These are phyloP conservation scores for Minunthozetes semirufus DNA, from an alignment of 2,888 invertebrate species.

Conservation along the genomic window DNA sequence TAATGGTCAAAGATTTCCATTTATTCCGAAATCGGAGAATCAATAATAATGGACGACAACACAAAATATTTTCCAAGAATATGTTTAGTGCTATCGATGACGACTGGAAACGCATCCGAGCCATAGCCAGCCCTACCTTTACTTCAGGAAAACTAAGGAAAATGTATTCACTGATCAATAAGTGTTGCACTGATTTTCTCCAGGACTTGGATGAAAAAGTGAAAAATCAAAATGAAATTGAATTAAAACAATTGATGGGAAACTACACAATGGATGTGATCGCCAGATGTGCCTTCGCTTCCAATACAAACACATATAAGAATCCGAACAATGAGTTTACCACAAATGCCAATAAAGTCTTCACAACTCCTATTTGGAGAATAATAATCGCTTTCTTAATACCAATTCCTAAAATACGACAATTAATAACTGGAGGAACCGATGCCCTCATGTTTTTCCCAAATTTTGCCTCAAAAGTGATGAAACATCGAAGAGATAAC, in stretches of 20 bases:
- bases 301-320: not conserved
- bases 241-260: slow-evolving; percentile 4
- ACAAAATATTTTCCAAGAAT: not conserved
- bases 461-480: not conserved
- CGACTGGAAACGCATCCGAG: slow-evolving; percentile 28
- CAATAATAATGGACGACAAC: too few species aligned
- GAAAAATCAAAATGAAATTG: not conserved
- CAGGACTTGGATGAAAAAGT: not conserved
- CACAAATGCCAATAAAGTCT: not conserved
- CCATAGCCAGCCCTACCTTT: slow-evolving; percentile 24
- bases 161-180: slow-evolving; percentile 25
- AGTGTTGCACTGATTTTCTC: slow-evolving; percentile 21
- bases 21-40: not conserved
- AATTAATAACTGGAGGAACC: not conserved
- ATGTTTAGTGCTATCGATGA: slow-evolving; percentile 4
- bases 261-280: slow-evolving; percentile 24
- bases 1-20: slow-evolving; percentile 29
- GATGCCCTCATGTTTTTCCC: not conserved
- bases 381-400: not conserved
- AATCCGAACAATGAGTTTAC: not conserved
- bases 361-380: not conserved
- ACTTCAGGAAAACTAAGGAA: slow-evolving; percentile 18
- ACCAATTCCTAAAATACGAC: not conserved
- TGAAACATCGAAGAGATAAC: not conserved
- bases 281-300: slow-evolving; percentile 12